A percentile compares a stretch with the other conserved stretches of the same genome.
Conservation (phyloP, 2,888 invertebrate species). For the Luffia ferchaultella region DNA sequence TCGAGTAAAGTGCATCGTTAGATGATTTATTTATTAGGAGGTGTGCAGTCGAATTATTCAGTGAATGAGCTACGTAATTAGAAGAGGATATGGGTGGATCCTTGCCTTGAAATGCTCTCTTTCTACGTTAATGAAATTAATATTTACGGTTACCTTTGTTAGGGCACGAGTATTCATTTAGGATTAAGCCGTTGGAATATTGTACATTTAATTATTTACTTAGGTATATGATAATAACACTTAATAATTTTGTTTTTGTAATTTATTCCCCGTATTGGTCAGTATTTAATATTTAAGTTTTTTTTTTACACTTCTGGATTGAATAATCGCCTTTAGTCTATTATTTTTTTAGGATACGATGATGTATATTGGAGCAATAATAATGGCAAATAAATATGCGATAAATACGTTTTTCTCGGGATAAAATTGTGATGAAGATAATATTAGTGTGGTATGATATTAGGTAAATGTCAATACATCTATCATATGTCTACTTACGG, state of each 20-base stretch:
- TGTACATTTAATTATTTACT: conserved; percentile 54
- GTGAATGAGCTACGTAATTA: neutral
- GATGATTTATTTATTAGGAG: no score
- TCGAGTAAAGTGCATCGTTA: no score
- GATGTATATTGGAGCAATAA: conserved; percentile 27
- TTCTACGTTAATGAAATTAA: conserved; percentile 50
- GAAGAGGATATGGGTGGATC: conserved; percentile 19
- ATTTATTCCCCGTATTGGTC: conserved; percentile 63
- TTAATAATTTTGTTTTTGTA: conserved; percentile 44
- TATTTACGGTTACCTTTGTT: conserved; percentile 61
- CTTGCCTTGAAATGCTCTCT: conserved; percentile 65
- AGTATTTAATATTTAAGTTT: conserved; percentile 62
- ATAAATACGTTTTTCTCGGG: neutral
- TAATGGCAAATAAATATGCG: conserved; percentile 1
- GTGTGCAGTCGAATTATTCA: no score
- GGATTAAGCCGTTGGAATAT: conserved; percentile 41
- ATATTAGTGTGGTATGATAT: no score
- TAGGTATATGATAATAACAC: conserved; percentile 26
- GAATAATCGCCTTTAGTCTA: conserved; percentile 37
- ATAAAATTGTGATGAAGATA: neutral
- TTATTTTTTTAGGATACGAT: conserved; percentile 1
- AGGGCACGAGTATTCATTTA: conserved; percentile 63
- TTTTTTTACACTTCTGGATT: conserved; percentile 36
- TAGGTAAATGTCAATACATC: no score
- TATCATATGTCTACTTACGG: no score